Conservation (phyloP, 2,888 invertebrate genomes). For the Perithous albicinctus region DNA sequence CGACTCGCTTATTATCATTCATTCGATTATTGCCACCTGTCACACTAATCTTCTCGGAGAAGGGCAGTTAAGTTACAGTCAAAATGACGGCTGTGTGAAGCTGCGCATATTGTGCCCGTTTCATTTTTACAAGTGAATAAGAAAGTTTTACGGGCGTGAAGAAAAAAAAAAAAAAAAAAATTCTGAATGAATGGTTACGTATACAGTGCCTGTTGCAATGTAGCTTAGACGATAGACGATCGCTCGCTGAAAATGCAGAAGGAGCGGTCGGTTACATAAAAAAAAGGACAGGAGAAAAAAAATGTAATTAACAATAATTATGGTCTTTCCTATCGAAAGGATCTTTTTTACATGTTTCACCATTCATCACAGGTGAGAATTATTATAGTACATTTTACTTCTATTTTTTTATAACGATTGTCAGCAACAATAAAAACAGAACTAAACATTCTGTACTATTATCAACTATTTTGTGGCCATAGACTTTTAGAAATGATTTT, state of each 20-base stretch:
- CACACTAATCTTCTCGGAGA: background rate
- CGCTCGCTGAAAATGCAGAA: background rate
- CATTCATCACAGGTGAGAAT: too few relatives aligned
- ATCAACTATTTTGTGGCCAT: too few relatives aligned
- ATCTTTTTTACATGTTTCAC: too few relatives aligned
- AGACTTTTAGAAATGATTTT: too few relatives aligned
- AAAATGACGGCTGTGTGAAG: background rate
- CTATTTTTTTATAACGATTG: too few relatives aligned
- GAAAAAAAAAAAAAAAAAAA: too few relatives aligned
- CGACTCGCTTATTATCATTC: constrained; percentile 13
- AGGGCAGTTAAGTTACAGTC: background rate
- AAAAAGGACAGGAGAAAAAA: background rate
- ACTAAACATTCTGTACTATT: too few relatives aligned
- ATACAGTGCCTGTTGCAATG: constrained; percentile 1
- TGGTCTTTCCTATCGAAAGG: too few relatives aligned
- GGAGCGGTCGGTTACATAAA: background rate
- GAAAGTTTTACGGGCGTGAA: background rate
- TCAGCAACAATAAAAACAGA: too few relatives aligned
- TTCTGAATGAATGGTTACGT: background rate
- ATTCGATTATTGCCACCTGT: constrained; percentile 23
- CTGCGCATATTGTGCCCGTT: background rate
- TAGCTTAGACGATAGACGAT: background rate
- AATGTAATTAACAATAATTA: too few relatives aligned
- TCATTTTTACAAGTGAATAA: background rate
- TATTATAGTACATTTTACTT: too few relatives aligned